Evolutionary conservation across 2,888 invertebrate genomes (phyloP), one percentile per base, ranked within the genome.

Genomic region (Hirtodrosophila duncani): DNA sequence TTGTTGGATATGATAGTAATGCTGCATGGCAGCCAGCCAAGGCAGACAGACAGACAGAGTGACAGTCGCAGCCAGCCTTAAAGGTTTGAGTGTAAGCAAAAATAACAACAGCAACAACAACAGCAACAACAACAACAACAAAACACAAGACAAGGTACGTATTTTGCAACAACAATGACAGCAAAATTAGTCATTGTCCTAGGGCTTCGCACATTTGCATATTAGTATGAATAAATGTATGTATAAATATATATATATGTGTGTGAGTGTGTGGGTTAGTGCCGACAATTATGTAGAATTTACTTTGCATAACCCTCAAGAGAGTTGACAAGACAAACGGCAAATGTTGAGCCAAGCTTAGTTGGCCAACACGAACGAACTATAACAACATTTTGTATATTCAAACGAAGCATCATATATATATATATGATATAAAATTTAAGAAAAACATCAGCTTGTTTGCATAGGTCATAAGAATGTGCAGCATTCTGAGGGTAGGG

Each of bases 1-100:
- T 79, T 75, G 77, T 71, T 30, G 62, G 77, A 71, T 80, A 77
- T 72, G 68, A 80, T 77, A 67, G 71, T 75, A 70, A 79, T 71
- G 77, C 62, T 31, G 66, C 33, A 42, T 62, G 59, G 48, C 53
- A 49, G 51, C 33, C 3, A 17, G 10, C 10, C 33, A 23, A 24
- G 13, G 7, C 7, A 4, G 11, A 21, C 33, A 9, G 30, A 23
- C 29, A 53, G 13, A 49, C 34, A 21, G 21, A 36, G 34, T 21
- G 34, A 21, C 29, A 14, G 20, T 11, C 34, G 50, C 14, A 20
- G 46, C 33, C 24, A 18, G 17, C 20, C 3, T 6, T 6, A 20
- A 6, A 6, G 20, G 20, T 6, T 5, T 3, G 20, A 20, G n/a
- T n/a, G n/a, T n/a, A n/a, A n/a, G n/a, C n/a, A n/a, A n/a, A n/a